Evolutionary conservation across 2,888 invertebrate genomes (phyloP), one percentile per base, ranked within the genome.

Genomic region (Leptothorax acervorum): DNA sequence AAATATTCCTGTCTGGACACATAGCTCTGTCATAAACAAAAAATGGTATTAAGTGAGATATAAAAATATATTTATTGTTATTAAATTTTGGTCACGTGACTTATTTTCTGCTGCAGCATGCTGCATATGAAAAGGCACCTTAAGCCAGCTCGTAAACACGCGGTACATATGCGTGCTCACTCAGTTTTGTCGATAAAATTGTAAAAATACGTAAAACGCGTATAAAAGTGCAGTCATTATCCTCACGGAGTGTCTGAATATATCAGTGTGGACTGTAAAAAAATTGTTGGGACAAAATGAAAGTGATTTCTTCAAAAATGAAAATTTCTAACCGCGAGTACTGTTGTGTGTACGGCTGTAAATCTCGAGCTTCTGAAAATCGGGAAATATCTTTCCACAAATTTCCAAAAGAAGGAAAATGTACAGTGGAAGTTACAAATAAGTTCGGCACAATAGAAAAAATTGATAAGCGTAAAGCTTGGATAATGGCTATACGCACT

Each of bases 401-500:
- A 55, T 55, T 55, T 55, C 23, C 55, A 55, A 9, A 55, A 23
- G 3, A n/a, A 55, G 23, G 55, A 55, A 9, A 55, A 23, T 55
- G 23, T 55, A 55, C 48, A 55, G 31, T 48, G 15, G 48, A 48
- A 48, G 48, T 55, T 55, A 55, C 55, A 55, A 55, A 55, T 8
- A 55, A 23, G n/a, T 55, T 55, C 9, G 55, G 55, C 55, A 55
- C 55, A 9, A 55, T 55, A 55, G 55, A 55, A 55, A 55, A 55
- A 55, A 55, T 55, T 55, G 55, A 55, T 55, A 55, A 55, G 55
- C 55, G 55, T 23, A 55, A 55, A 23, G 55, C 55, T 55, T 55
- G 55, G 55, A 55, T 55, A 55, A 55, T 55, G 55, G 55, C 55
- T 55, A 9, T 23, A 55, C 55, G 55, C 55, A 55, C 55, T 55